phyloP scores from a whole-genome alignment of 2,113 vertebrate genomes.

The Fukomys damarensis region DNA sequence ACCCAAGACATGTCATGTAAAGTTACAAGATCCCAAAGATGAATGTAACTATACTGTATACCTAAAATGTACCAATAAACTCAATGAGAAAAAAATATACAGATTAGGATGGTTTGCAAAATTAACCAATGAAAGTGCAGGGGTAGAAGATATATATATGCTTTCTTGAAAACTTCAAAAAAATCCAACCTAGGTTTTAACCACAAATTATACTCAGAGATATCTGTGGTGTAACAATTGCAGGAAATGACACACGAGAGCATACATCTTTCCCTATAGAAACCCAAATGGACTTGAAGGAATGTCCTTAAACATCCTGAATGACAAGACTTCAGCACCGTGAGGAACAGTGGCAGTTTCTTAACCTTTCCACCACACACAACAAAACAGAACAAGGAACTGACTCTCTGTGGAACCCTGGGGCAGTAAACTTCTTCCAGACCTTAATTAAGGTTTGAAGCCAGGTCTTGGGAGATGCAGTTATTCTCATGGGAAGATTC shows the following conservation, averaged over 20 bases:
- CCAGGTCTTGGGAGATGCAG: background rate
- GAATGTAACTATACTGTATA: no score
- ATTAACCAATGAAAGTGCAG: background rate
- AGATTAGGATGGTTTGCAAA: background rate
- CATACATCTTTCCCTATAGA: background rate
- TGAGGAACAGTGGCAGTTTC: background rate
- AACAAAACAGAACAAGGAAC: background rate
- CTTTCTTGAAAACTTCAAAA: slow-evolving; percentile 6
- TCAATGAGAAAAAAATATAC: no score
- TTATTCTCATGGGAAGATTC: background rate
- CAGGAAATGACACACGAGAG: background rate
- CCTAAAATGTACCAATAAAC: no score
- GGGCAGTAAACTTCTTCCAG: background rate
- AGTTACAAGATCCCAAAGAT: no score
- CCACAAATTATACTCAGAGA: background rate
- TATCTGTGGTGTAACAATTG: background rate
- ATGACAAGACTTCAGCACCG: background rate
- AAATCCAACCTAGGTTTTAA: background rate
- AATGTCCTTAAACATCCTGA: background rate
- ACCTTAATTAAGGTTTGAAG: background rate
- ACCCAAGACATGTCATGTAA: no score
- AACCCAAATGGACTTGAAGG: background rate
- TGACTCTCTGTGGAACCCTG: background rate
- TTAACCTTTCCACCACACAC: background rate
- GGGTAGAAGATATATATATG: background rate